phyloP scores from a whole-genome alignment of 2,888 invertebrate species.

The Dryomyza anilis region DNA sequence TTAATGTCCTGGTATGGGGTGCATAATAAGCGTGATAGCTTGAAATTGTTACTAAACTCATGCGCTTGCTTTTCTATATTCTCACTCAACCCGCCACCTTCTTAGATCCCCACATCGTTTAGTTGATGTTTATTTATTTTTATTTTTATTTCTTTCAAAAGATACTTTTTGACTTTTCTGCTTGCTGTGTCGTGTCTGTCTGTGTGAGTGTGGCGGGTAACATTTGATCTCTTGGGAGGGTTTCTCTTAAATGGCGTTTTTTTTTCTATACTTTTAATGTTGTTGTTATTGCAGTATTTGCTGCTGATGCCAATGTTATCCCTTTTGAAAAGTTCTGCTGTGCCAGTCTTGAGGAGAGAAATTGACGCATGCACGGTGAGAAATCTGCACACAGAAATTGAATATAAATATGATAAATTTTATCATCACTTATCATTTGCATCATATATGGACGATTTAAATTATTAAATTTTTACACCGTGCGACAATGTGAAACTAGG shows the following conservation, averaged over 20 bases:
- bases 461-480: too few relatives aligned
- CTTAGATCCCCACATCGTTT: not conserved
- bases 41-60: slow-evolving; percentile 9
- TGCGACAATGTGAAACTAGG: too few relatives aligned
- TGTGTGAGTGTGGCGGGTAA: not conserved
- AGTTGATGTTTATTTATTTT: too few relatives aligned
- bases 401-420: too few relatives aligned
- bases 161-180: not conserved
- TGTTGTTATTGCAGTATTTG: not conserved
- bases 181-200: not conserved
- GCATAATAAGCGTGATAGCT: slow-evolving; percentile 10
- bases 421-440: too few relatives aligned
- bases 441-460: too few relatives aligned
- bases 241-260: slow-evolving; percentile 14
- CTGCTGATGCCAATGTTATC: not conserved
- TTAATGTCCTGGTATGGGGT: too few relatives aligned
- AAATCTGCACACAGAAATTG: too few relatives aligned
- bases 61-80: not conserved
- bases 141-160: not conserved
- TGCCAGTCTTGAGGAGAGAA: not conserved
- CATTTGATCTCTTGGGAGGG: slow-evolving; percentile 10
- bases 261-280: not conserved
- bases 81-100: not conserved
- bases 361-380: too few relatives aligned
- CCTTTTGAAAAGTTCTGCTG: slow-evolving; percentile 5